These are phyloP conservation scores for Sycophila sp. DNA, from an alignment of 1,140 invertebrate species.

Conservation along the genomic window DNA sequence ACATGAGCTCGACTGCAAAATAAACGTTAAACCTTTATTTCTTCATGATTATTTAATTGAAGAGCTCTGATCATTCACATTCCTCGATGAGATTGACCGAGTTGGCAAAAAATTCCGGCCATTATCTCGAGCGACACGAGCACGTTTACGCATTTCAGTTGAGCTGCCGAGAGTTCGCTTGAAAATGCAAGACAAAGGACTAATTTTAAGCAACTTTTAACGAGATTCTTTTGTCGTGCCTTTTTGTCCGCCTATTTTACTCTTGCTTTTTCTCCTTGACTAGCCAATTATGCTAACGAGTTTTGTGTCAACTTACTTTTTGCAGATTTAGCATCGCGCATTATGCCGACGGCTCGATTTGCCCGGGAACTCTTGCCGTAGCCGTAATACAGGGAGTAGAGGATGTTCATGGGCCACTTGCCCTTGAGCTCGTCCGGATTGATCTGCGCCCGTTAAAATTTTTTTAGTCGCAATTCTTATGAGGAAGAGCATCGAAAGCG, in stretches of 20 bases:
- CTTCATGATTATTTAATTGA: no score
- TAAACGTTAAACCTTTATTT: no score
- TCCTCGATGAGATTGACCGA: no score
- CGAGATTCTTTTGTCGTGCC: no score
- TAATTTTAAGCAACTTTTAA: no score
- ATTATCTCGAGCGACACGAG: no score
- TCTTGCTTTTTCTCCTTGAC: neutral
- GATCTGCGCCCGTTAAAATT: no score
- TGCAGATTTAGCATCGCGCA: constrained; percentile 74
- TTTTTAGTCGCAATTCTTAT: neutral
- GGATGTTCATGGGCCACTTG: constrained; percentile 79
- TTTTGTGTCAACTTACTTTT: constrained; percentile 65
- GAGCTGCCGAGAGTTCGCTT: no score
- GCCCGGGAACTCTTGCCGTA: constrained; percentile 78
- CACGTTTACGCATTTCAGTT: no score
- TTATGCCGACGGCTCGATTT: constrained; percentile 77
- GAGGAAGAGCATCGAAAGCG: neutral
- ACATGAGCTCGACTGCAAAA: constrained; percentile 81
- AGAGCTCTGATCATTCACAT: no score
- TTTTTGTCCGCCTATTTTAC: neutral
- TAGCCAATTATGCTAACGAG: neutral
- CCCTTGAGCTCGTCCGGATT: constrained; percentile 75
- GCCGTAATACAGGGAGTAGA: constrained; percentile 81
- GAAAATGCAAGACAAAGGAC: no score
- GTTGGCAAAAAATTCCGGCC: no score